Evolutionary conservation across 1,140 invertebrate genomes (phyloP), one percentile per base, ranked within the genome.

Genomic region (Zaprionus lachaisei): DNA sequence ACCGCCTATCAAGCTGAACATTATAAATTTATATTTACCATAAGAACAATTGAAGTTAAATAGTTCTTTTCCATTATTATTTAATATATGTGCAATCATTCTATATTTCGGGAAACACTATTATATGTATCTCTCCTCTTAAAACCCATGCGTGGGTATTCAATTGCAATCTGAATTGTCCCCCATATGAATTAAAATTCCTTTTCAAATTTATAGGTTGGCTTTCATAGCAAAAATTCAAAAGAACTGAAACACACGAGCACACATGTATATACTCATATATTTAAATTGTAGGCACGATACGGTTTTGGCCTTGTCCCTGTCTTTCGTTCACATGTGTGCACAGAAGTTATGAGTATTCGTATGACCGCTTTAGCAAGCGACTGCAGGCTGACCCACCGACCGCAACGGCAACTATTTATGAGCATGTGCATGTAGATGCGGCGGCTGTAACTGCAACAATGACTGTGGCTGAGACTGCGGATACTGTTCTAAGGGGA

Each of bases 321-420:
- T 63, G 62, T 15, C 28, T 56, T 56, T 64, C 60, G 47, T 55
- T 67, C 65, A 56, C 47, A 69, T 66, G 56, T 62, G 75, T 37
- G 44, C 67, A 28, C 37, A 80, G 26, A 77, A 77, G 77, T 69
- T 73, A 68, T 66, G 66, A 86, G 49, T 76, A 79, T 85, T 81
- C 79, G 79, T 85, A 81, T 65, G 82, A 55, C 75, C 49, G 54
- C 62, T 54, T 81, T 67, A 70, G 41, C 70, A 62, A 57, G 24
- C 63, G 31, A 12, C 22, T 69, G 57, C 67, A 55, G 54, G 28
- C 56, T 31, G 72, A 56, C 31, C 58, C 61, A 60, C 54, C 55
- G 69, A 78, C 70, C 74, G 64, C 82, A 85, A 71, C 58, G 69
- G 55, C 65, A 85, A 77, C 72, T 83, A 83, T 80, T 85, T 85